Conservation (phyloP, 2,797 vertebrate species). For the Tympanoctomys barrerae region DNA sequence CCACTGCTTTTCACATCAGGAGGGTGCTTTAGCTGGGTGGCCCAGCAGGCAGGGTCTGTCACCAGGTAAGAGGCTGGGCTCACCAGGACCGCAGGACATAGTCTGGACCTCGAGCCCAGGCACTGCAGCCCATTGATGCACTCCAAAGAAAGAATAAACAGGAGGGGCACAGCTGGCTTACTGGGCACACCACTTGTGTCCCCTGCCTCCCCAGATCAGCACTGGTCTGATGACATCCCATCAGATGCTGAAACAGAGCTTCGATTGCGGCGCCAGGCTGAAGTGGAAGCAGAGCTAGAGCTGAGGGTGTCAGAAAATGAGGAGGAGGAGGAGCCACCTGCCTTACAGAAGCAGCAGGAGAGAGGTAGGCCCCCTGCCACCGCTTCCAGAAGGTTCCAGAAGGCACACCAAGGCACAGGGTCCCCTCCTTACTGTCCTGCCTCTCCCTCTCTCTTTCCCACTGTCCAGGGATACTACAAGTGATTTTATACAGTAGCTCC, state of each 20-base stretch:
- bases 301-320: constrained; percentile 85
- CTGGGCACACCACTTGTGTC: background rate
- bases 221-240: constrained; percentile 92
- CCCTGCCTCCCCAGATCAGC: constrained; percentile 56
- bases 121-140: rapidly evolving
- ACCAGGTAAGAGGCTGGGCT: background rate
- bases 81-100: rapidly evolving
- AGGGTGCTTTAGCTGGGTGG: background rate
- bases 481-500: background rate
- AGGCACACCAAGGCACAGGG: background rate
- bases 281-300: constrained; percentile 78
- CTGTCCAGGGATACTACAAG: background rate
- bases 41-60: background rate
- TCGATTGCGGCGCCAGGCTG: constrained; percentile 84
- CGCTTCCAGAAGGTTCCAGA: background rate
- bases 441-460: background rate
- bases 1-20: background rate
- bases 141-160: background rate
- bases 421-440: background rate
- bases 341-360: constrained; percentile 4
- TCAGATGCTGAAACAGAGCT: constrained; percentile 95
- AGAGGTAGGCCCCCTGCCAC: constrained; percentile 85
- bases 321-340: constrained; percentile 61
- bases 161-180: background rate
- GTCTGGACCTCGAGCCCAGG: background rate